Base-by-base conservation (phyloP, 2,888 invertebrate genomes). In the Dasypogon diadema region DNA sequence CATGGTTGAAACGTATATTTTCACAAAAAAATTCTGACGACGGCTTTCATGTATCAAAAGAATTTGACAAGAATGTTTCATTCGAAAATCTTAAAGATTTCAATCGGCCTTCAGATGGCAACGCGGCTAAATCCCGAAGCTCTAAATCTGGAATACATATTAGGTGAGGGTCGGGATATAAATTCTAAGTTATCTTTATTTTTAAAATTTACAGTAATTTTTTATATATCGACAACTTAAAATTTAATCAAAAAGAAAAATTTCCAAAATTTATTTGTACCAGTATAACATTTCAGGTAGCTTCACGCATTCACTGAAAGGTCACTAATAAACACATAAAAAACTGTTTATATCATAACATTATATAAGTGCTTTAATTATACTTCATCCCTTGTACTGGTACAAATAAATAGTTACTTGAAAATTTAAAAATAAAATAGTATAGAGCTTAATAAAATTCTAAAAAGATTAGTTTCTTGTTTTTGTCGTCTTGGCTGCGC, bases 1-100 rank as follows among this genome's bases (percentile, higher is more conserved):
- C 85, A 79, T 86, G 86, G 86, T 82, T 86, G 80, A 85, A 83
- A 81, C 85, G 85, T 81, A 82, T 86, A 81, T 86, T 86, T 81
- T 79, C 83, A 80, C 79, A 82, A 77, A 81, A 79, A 70, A 79
- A 80, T 79, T 73, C 79, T 74, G 76, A 78, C 78, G 77, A 79
- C 34, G 21, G 48, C n/a, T 30, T 37, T 22, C 5, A 21, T 14
- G 24, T 21, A 6, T 24, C 65, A 30, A 75, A 84, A 80, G 83
- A 85, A 83, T 85, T 85, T 79, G 85, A 85, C 82, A 81, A 82
- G 80, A 84, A 82, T 48, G 48, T 60, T 16, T 42, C 74, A 82
- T 81, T 84, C 79, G 81, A 79, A 54, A 74, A 83, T 78, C 82
- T 83, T 75, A 82, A 82, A 80, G 84, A 84, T 84, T 86, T 86